These are phyloP conservation scores for Cerastoderma edule DNA, from an alignment of 2,888 invertebrate species.

Conservation along the genomic window DNA sequence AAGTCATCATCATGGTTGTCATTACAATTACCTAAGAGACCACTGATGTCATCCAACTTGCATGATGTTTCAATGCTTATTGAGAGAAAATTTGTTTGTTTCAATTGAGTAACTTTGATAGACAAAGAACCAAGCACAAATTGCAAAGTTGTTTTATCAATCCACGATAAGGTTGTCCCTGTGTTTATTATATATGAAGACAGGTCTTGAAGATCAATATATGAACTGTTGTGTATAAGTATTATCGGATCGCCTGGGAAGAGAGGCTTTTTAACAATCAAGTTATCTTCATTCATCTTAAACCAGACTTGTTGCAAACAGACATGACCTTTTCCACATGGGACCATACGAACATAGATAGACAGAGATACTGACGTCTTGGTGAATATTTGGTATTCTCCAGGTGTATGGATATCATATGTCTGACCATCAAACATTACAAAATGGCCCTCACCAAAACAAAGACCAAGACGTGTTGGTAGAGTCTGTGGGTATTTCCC, in stretches of 20 bases:
- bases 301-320: constrained; percentile 67
- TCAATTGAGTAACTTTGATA: constrained; percentile 36
- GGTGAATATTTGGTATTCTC: constrained; percentile 56
- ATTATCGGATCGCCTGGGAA: constrained; percentile 31
- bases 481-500: constrained; percentile 17
- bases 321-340: constrained; percentile 60
- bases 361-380: constrained; percentile 26
- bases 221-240: constrained; percentile 46
- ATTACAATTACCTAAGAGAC: constrained; percentile 73
- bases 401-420: constrained; percentile 53
- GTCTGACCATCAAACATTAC: constrained; percentile 65
- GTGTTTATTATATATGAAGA: constrained; percentile 28
- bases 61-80: constrained; percentile 29
- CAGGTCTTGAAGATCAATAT: constrained; percentile 9
- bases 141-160: constrained; percentile 41
- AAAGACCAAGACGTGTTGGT: constrained; percentile 18
- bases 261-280: constrained; percentile 58
- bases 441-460: constrained; percentile 63
- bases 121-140: constrained; percentile 27
- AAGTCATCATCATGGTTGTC: constrained; percentile 68
- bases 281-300: constrained; percentile 40
- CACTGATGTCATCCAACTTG: constrained; percentile 33
- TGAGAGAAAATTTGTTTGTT: constrained; percentile 31
- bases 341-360: constrained; percentile 56
- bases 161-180: constrained; percentile 32